These are phyloP conservation scores for Amphipyra berbera DNA, from an alignment of 2,888 invertebrate species.

Conservation along the genomic window DNA sequence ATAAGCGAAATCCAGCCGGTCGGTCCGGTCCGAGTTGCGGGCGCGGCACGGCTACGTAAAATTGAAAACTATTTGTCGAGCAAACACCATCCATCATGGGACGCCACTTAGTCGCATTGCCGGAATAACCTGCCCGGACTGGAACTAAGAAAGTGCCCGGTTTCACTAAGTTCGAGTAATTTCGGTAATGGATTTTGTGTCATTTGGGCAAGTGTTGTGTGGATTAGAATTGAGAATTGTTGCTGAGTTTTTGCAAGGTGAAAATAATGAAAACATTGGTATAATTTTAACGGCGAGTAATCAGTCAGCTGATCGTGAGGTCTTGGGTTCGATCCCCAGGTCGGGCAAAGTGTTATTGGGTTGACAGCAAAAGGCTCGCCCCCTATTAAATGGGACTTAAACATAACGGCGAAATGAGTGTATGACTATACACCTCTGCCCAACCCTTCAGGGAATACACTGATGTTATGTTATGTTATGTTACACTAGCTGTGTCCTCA, in stretches of 20 bases:
- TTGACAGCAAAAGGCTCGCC: too few relatives aligned
- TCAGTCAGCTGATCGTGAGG: too few relatives aligned
- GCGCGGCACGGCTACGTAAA: conserved; percentile 70
- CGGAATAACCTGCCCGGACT: conserved; percentile 61
- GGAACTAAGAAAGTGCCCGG: conserved; percentile 30
- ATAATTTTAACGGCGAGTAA: background rate
- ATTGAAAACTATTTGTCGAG: conserved; percentile 87
- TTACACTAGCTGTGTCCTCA: too few relatives aligned
- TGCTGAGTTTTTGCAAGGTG: conserved; percentile 14
- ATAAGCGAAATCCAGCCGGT: conserved; percentile 50
- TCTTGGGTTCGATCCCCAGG: too few relatives aligned
- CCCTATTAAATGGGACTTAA: too few relatives aligned
- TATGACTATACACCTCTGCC: too few relatives aligned
- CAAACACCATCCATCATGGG: conserved; percentile 87
- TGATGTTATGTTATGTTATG: too few relatives aligned
- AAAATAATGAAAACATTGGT: background rate
- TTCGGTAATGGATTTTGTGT: conserved; percentile 51
- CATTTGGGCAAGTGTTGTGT: conserved; percentile 34
- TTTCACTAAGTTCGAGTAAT: conserved; percentile 20
- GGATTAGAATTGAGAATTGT: conserved; percentile 18
- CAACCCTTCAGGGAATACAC: too few relatives aligned
- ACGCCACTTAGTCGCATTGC: conserved; percentile 83
- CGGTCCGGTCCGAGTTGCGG: conserved; percentile 22
- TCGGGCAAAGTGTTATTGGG: too few relatives aligned
- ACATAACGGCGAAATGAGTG: too few relatives aligned